Conservation (phyloP, 1,140 invertebrate species). For the Gryllus bimaculatus region DNA sequence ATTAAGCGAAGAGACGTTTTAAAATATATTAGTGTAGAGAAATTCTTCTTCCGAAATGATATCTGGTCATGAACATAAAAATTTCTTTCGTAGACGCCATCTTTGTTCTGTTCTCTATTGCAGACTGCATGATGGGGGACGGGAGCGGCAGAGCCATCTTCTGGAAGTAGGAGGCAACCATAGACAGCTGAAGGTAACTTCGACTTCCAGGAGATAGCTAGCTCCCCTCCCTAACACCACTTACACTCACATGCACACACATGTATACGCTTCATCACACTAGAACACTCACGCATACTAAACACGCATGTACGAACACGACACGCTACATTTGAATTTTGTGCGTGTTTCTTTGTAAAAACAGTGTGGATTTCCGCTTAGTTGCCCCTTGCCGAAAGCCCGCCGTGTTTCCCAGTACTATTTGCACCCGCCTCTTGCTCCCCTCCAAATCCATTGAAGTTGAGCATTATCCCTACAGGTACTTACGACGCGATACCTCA, state of each 20-base stretch:
- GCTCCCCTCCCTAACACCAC: constrained; percentile 30
- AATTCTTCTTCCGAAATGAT: neutral
- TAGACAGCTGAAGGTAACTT: constrained; percentile 46
- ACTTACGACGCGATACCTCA: neutral
- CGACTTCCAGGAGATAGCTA: constrained; percentile 50
- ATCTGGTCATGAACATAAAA: neutral
- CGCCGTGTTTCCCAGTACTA: neutral
- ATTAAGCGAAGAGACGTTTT: neutral
- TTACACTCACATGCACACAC: constrained; percentile 10
- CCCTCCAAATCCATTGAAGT: neutral
- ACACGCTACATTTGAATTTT: neutral
- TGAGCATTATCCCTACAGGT: neutral
- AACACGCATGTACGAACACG: neutral
- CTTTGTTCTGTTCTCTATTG: constrained; percentile 46
- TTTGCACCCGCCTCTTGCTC: neutral
- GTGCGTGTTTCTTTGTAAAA: constrained; percentile 1
- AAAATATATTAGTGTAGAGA: neutral
- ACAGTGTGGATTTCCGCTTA: neutral
- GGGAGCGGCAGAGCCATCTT: constrained; percentile 45
- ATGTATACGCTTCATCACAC: neutral
- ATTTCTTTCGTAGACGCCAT: constrained; percentile 20
- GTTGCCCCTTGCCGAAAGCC: neutral
- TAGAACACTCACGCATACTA: neutral
- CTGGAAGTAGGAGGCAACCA: constrained; percentile 51
- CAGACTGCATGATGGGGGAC: constrained; percentile 51